Percentiles rank a stretch among this genome's conserved stretches.
Conservation (phyloP, 1,140 invertebrate species). For the Mylabris phalerata region DNA sequence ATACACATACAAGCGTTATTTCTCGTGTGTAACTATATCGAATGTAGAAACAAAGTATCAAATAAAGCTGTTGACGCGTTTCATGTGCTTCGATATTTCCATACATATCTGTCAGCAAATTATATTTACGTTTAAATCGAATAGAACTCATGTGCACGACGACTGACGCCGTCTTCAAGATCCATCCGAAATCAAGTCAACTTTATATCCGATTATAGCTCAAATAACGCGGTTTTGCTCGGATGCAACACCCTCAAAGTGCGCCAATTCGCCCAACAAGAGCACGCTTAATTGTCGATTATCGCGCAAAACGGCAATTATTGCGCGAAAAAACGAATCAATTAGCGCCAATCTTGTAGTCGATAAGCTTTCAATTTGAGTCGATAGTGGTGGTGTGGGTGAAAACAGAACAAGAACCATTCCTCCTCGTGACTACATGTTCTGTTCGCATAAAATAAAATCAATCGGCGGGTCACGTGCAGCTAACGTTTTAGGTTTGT, state of each 20-base stretch:
- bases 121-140: slow-evolving; percentile 24
- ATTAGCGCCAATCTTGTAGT: too few relatives aligned
- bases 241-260: too few relatives aligned
- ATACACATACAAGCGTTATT: too few relatives aligned
- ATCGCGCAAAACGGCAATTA: too few relatives aligned
- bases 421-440: slow-evolving; percentile 7
- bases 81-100: slow-evolving; percentile 21
- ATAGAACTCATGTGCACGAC: slow-evolving; percentile 5
- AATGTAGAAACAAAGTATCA: slow-evolving; percentile 25
- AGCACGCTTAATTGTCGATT: too few relatives aligned
- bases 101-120: slow-evolving; percentile 21
- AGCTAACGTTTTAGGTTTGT: slow-evolving; percentile 42
- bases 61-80: slow-evolving; percentile 26
- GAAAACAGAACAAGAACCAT: too few relatives aligned
- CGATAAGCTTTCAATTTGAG: too few relatives aligned
- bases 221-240: slow-evolving; percentile 10
- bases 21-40: neutral
- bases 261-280: too few relatives aligned
- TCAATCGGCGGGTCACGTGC: slow-evolving; percentile 42
- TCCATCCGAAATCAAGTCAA: slow-evolving; percentile 15
- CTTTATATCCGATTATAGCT: slow-evolving; percentile 15
- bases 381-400: too few relatives aligned
- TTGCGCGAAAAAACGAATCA: too few relatives aligned
- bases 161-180: slow-evolving; percentile 11
- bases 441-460: slow-evolving; percentile 39